Base-by-base conservation (phyloP, 2,888 invertebrate species). In the Temnothorax rugatulus region DNA sequence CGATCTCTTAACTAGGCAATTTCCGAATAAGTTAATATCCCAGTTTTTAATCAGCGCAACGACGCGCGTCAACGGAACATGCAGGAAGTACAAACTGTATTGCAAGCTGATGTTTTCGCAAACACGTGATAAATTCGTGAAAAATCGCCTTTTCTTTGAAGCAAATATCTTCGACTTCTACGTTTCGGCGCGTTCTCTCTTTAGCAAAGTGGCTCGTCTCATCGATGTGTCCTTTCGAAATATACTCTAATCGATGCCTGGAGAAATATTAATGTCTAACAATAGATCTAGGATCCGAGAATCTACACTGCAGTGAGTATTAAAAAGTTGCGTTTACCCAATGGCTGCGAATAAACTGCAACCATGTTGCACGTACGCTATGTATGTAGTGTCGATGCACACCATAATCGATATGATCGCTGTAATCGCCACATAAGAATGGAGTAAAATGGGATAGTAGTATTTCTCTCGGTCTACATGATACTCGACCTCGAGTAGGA, bases 81-180 rank as follows among this genome's bases (percentile, higher is more conserved):
- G 5, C n/a, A 34, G 50, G 0, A 3, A 52, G 25, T 69, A 69
- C 69, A 34, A 69, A 69, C 69, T 69, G 7, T 69, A 69, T 52
- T 69, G 69, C 50, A 7, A 69, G n/a, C 13, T 69, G 69, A 69
- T 69, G 69, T 69, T 69, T 69, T 52, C 34, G 29, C 52, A 69
- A 69, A n/a, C 69, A 69, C 0, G 15, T n/a, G 4, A 69, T 2
- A 11, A 69, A n/a, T 69, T 69, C 69, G 8, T n/a, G 34, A 15
- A 34, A 69, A 29, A 47, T 15, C 47, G 25, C 9, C 18, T 25
- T 15, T 21, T 64, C 38, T 25, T 25, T 18, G 4, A 66, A 21
- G 21, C 41, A 66, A 47, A 25, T 25, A 47, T 66, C 25, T 15
- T 47, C 25, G 18, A 21, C 25, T 25, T 44, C 9, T 15, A 25